A percentile compares a stretch with the other conserved stretches of the same genome.
Conservation (phyloP, 2,113 vertebrate genomes). For the Gallinago jamesoni region DNA sequence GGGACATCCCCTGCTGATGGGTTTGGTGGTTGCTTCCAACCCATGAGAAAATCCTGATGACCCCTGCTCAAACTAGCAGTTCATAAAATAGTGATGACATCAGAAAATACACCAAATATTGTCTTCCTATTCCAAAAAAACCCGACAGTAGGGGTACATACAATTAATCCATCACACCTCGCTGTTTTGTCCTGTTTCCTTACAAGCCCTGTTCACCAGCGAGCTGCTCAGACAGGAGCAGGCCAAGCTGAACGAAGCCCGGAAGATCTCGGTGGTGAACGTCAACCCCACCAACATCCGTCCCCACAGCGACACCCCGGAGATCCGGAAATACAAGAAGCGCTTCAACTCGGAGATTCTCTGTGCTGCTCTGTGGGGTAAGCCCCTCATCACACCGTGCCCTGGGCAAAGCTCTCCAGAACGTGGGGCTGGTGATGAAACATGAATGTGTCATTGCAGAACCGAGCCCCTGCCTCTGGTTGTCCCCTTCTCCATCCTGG, state of each 20-base stretch:
- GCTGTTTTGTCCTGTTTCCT: background rate
- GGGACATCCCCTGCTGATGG: background rate
- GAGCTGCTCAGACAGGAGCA: constrained; percentile 96
- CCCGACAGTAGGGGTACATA: background rate
- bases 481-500: background rate
- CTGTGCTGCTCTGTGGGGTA: constrained; percentile 97
- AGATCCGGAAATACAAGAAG: constrained; percentile 99
- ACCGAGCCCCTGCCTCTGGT: background rate
- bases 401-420: background rate
- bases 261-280: constrained; percentile 98
- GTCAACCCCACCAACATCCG: constrained; percentile 99
- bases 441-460: rapidly evolving
- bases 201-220: constrained; percentile 88
- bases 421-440: background rate
- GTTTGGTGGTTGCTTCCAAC: background rate
- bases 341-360: constrained; percentile 99
- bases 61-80: background rate
- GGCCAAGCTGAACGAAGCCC: constrained; percentile 94
- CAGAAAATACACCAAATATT: background rate
- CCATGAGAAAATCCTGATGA: background rate
- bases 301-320: constrained; percentile 96
- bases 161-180: background rate
- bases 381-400: background rate
- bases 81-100: background rate
- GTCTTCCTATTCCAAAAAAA: background rate